A percentile compares a stretch with the other conserved stretches of the same genome.
Evolutionary conservation across 2,888 invertebrate genomes (phyloP).

Genomic region (Apodemia duryi): DNA sequence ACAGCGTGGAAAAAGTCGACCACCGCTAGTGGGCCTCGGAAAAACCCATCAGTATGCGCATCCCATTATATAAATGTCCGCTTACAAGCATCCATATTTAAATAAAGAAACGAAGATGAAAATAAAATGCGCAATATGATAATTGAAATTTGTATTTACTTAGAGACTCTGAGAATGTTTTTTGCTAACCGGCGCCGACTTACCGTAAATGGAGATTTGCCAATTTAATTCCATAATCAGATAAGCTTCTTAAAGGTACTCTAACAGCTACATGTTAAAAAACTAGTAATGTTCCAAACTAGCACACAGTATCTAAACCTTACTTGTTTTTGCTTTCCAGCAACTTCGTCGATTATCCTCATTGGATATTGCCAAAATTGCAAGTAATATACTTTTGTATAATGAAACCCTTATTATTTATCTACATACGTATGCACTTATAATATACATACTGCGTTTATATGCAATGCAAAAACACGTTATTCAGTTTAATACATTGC

Average conservation of each 20-base stretch:
- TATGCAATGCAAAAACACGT: conserved; percentile 32
- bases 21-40: conserved; percentile 60
- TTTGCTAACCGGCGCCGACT: conserved; percentile 59
- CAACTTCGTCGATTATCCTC: too few species aligned
- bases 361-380: too few species aligned
- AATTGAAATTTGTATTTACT: conserved; percentile 77
- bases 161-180: conserved; percentile 50
- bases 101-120: conserved; percentile 63
- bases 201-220: conserved; percentile 67
- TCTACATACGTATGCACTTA: too few species aligned
- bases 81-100: conserved; percentile 50
- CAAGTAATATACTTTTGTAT: too few species aligned
- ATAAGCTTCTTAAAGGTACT: conserved; percentile 50
- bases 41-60: conserved; percentile 74
- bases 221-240: conserved; percentile 63
- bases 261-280: conserved; percentile 24
- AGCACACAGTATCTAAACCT: conserved; percentile 31
- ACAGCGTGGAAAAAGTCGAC: conserved; percentile 67
- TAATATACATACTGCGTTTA: conserved; percentile 19
- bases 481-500: conserved; percentile 27
- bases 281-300: too few species aligned
- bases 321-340: conserved; percentile 35
- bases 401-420: too few species aligned
- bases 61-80: conserved; percentile 60
- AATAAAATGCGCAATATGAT: conserved; percentile 69